These are phyloP conservation scores for Trichonephila clavipes DNA, from an alignment of 1,140 invertebrate species.

Conservation along the genomic window DNA sequence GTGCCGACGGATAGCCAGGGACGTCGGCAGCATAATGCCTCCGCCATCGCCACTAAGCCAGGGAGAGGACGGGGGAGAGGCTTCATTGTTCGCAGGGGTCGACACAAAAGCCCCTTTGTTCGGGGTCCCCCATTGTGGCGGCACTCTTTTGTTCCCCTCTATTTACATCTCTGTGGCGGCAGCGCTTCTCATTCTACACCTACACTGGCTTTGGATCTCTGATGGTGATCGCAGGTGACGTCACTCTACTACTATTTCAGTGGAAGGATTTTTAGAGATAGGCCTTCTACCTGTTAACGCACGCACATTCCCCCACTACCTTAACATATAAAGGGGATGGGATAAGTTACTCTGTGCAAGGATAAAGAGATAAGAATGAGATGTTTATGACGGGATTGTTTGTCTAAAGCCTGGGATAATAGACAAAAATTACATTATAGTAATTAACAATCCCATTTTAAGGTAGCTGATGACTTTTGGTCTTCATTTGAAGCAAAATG, in stretches of 20 bases:
- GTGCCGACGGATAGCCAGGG: slow-evolving; percentile 8
- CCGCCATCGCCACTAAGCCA: slow-evolving; percentile 56
- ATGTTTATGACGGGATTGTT: neutral
- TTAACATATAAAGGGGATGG: neutral
- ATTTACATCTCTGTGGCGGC: slow-evolving; percentile 71
- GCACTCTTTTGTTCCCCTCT: slow-evolving; percentile 68
- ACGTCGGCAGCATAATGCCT: slow-evolving; percentile 12
- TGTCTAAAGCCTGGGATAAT: neutral
- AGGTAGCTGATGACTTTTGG: no score
- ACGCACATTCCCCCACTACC: neutral
- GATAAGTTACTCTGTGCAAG: neutral
- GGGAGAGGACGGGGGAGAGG: neutral
- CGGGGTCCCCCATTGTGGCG: slow-evolving; percentile 61
- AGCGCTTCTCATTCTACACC: slow-evolving; percentile 56
- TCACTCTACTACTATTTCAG: neutral
- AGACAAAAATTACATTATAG: no score
- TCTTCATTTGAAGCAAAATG: no score
- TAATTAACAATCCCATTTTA: no score
- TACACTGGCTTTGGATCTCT: slow-evolving; percentile 33
- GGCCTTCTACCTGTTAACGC: neutral
- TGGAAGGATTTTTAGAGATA: slow-evolving; percentile 1
- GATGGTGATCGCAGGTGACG: slow-evolving; percentile 19
- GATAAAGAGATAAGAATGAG: neutral
- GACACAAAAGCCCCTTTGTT: slow-evolving; percentile 69
- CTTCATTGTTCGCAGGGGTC: slow-evolving; percentile 66